Evolutionary conservation across 1,140 invertebrate genomes (phyloP).

Genomic region (Coboldia fuscipes): DNA sequence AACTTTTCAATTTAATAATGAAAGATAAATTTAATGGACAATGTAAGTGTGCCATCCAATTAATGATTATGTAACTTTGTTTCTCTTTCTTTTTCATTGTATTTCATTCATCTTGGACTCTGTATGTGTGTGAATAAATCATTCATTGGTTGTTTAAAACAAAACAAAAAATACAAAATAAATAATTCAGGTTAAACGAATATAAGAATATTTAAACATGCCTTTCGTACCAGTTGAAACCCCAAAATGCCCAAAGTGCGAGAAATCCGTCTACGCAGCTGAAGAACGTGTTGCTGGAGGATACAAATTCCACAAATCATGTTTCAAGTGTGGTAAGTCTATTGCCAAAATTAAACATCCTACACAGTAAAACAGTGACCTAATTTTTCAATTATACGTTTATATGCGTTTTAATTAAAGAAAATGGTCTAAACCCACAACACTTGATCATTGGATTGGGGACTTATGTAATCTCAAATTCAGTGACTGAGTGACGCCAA

Average conservation of each 20-base stretch:
- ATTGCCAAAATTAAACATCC: background rate
- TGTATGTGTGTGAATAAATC: background rate
- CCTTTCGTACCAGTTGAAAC: slow-evolving; percentile 93
- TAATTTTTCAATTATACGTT: too few species aligned
- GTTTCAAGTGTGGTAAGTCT: slow-evolving; percentile 95
- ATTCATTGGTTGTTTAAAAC: too few species aligned
- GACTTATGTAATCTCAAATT: too few species aligned
- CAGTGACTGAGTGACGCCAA: too few species aligned
- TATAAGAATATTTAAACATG: slow-evolving; percentile 65
- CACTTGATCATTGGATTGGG: too few species aligned
- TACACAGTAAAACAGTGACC: too few species aligned
- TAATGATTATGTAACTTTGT: background rate
- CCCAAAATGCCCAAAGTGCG: slow-evolving; percentile 95
- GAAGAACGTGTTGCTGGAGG: slow-evolving; percentile 94
- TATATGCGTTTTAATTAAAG: too few species aligned
- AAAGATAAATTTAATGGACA: too few species aligned
- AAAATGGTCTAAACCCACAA: too few species aligned
- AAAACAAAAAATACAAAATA: too few species aligned
- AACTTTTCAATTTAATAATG: too few species aligned
- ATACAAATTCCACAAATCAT: slow-evolving; percentile 96
- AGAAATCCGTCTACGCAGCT: slow-evolving; percentile 95
- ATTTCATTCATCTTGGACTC: background rate
- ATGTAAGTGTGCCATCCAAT: background rate
- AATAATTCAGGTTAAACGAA: too few species aligned
- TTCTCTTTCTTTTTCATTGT: background rate